phyloP scores from a whole-genome alignment of 23 tunicate genomes.

The Trididemnum miniatum region DNA sequence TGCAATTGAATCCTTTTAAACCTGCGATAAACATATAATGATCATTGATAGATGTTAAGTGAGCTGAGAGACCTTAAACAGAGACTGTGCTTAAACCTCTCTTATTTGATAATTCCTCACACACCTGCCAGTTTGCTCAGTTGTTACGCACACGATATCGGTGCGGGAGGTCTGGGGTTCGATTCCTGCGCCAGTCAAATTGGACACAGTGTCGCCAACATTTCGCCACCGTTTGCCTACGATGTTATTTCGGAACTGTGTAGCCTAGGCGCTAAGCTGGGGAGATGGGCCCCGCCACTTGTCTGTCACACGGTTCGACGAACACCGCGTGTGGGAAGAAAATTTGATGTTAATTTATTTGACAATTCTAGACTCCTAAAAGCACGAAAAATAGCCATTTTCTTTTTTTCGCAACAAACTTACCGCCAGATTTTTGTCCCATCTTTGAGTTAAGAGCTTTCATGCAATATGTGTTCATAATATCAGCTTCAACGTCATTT shows the following conservation, averaged over 20 bases:
- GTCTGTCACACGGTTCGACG: no score
- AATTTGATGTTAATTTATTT: no score
- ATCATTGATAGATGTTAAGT: no score
- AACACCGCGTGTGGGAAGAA: no score
- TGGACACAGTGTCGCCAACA: background rate
- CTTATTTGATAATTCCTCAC: no score
- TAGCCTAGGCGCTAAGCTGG: background rate
- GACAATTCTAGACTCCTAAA: no score
- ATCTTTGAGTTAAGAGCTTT: background rate
- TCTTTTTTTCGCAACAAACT: no score
- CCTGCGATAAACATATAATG: no score
- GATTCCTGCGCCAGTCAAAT: background rate
- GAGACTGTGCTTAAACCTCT: no score
- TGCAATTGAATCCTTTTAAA: no score
- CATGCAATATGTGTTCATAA: constrained; percentile 21
- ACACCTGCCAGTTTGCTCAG: background rate
- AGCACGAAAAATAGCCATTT: no score
- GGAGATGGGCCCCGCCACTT: background rate
- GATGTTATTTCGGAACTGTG: background rate
- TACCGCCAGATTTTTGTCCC: constrained; percentile 1
- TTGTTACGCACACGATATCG: background rate
- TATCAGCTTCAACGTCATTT: constrained; percentile 12
- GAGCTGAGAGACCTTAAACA: no score
- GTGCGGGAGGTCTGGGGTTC: background rate
- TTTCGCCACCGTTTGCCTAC: background rate